These are phyloP conservation scores for Suricata suricatta DNA, from an alignment of 2,113 vertebrate genomes.

Conservation along the genomic window DNA sequence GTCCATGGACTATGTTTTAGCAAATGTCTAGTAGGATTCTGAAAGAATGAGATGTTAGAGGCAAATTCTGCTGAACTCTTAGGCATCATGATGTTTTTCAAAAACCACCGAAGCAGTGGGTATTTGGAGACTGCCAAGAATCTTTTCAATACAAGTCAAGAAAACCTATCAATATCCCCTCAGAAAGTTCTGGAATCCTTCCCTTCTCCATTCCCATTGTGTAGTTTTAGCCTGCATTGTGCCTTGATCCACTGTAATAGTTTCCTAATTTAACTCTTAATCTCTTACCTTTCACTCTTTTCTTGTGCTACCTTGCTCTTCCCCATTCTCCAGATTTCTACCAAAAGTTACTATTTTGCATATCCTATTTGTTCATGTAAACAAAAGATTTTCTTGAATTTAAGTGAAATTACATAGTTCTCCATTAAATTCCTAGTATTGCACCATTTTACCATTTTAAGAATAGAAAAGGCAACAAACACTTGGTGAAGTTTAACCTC, in stretches of 20 bases:
- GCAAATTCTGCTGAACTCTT: background rate
- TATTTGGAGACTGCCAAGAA: slow-evolving; percentile 15
- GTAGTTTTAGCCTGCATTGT: background rate
- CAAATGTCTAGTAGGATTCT: background rate
- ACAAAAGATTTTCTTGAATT: background rate
- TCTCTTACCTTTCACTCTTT: background rate
- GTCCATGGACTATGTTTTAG: background rate
- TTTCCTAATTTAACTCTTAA: background rate
- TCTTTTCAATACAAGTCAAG: background rate
- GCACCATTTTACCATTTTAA: background rate
- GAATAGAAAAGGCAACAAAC: background rate
- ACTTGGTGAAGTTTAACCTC: background rate
- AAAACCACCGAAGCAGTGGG: background rate
- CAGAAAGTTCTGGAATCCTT: background rate
- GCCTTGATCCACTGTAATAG: background rate
- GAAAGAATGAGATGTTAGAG: background rate
- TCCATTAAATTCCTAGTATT: background rate
- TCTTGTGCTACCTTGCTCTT: background rate
- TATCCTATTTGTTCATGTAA: background rate
- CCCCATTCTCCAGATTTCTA: background rate
- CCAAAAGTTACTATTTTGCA: background rate
- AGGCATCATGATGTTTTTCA: background rate
- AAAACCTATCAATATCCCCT: background rate
- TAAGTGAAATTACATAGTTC: background rate
- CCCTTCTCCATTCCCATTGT: background rate